phyloP scores from a whole-genome alignment of 2,888 invertebrate species.

The Polia nebulosa region DNA sequence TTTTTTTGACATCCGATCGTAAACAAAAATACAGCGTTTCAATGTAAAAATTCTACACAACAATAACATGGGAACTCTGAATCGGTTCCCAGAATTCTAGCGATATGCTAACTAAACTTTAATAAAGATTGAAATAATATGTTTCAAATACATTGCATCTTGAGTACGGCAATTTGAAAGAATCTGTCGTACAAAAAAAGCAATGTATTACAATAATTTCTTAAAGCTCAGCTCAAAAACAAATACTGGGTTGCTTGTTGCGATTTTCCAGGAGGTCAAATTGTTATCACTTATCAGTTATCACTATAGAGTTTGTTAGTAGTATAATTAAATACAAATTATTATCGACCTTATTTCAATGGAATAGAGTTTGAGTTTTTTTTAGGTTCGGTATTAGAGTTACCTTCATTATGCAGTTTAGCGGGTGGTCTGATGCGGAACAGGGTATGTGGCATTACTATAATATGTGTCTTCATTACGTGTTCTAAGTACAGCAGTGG shows the following conservation, averaged over 20 bases:
- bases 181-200: neutral
- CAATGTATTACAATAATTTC: slow-evolving; percentile 8
- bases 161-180: neutral
- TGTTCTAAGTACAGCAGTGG: neutral
- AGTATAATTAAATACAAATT: slow-evolving; percentile 17
- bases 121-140: neutral
- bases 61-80: slow-evolving; percentile 21
- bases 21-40: slow-evolving; percentile 19
- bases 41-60: slow-evolving; percentile 22
- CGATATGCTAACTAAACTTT: neutral
- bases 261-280: slow-evolving; percentile 51
- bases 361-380: slow-evolving; percentile 41
- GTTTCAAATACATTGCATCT: slow-evolving; percentile 15
- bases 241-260: slow-evolving; percentile 6
- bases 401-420: slow-evolving; percentile 53
- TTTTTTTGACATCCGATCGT: slow-evolving; percentile 27
- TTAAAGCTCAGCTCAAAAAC: neutral
- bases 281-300: slow-evolving; percentile 49
- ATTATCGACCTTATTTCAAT: slow-evolving; percentile 23
- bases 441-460: slow-evolving; percentile 17
- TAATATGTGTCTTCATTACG: neutral
- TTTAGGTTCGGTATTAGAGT: slow-evolving; percentile 19
- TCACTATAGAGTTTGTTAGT: slow-evolving; percentile 35
- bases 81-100: slow-evolving; percentile 9
- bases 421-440: slow-evolving; percentile 17